Evolutionary conservation across 2,888 invertebrate species (phyloP).

Genomic region (Brenthis ino): DNA sequence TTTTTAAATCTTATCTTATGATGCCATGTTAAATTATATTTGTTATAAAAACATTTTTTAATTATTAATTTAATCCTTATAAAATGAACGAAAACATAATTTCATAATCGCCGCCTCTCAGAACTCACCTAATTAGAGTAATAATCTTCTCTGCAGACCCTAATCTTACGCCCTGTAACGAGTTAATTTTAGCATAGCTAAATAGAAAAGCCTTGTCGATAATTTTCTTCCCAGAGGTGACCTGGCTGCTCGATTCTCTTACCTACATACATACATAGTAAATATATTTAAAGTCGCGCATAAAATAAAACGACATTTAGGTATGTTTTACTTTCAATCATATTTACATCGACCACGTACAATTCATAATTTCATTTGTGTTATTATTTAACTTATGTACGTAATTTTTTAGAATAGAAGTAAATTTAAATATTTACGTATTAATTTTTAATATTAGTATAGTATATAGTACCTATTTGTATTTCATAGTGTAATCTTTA

Average conservation of each 20-base stretch:
- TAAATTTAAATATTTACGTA: too few relatives aligned
- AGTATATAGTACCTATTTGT: too few relatives aligned
- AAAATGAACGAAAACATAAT: neutral
- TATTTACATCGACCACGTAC: too few relatives aligned
- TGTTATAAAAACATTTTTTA: neutral
- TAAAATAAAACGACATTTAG: too few relatives aligned
- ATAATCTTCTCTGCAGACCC: neutral
- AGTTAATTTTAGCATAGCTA: neutral
- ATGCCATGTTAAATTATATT: neutral
- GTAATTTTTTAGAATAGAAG: too few relatives aligned
- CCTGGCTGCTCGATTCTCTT: neutral
- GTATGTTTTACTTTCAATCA: too few relatives aligned
- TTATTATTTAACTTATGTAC: too few relatives aligned
- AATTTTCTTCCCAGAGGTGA: conserved; percentile 4
- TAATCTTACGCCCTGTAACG: conserved; percentile 9
- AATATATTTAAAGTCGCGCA: too few relatives aligned
- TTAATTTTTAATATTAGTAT: too few relatives aligned
- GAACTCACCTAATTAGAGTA: conserved; percentile 13
- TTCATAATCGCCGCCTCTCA: conserved; percentile 3
- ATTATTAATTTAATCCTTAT: neutral
- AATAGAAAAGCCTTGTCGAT: conserved; percentile 19
- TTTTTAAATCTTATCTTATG: conserved; percentile 5
- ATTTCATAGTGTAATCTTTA: too few relatives aligned
- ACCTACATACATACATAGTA: too few relatives aligned
- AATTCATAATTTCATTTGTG: too few relatives aligned